These are phyloP conservation scores for Meandrusa payeni DNA, from an alignment of 2,888 invertebrate species.

Conservation along the genomic window DNA sequence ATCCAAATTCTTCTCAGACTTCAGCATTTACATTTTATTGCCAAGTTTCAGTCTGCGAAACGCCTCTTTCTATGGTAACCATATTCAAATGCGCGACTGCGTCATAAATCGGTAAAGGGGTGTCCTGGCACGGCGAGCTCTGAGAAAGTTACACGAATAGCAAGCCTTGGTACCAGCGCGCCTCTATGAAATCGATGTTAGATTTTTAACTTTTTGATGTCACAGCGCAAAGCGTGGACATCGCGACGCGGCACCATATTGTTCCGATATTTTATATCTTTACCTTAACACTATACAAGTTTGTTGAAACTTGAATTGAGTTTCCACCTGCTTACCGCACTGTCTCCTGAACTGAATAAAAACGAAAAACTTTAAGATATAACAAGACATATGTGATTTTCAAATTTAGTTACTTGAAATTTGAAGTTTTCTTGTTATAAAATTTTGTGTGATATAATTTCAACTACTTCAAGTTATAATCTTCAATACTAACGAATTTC, in stretches of 20 bases:
- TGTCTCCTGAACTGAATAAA: not conserved
- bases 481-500: too few relatives aligned
- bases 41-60: conserved; percentile 69
- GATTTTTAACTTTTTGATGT: conserved; percentile 19
- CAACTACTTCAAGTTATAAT: too few relatives aligned
- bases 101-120: conserved; percentile 75
- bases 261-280: conserved; percentile 14
- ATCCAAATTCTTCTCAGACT: conserved; percentile 55
- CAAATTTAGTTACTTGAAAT: too few relatives aligned
- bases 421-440: too few relatives aligned
- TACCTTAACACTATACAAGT: conserved; percentile 13
- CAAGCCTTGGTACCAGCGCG: not conserved
- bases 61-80: conserved; percentile 77
- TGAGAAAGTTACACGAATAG: conserved; percentile 43
- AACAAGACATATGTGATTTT: too few relatives aligned
- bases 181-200: conserved; percentile 2
- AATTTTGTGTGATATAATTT: too few relatives aligned
- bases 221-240: conserved; percentile 3
- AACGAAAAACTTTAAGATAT: too few relatives aligned
- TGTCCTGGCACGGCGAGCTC: conserved; percentile 60
- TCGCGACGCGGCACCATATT: conserved; percentile 15
- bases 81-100: conserved; percentile 74
- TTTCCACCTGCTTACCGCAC: conserved; percentile 2
- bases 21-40: conserved; percentile 79
- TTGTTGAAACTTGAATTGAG: conserved; percentile 22